These are phyloP conservation scores for Etheostoma spectabile DNA, from an alignment of 2,113 vertebrate genomes.

Conservation along the genomic window DNA sequence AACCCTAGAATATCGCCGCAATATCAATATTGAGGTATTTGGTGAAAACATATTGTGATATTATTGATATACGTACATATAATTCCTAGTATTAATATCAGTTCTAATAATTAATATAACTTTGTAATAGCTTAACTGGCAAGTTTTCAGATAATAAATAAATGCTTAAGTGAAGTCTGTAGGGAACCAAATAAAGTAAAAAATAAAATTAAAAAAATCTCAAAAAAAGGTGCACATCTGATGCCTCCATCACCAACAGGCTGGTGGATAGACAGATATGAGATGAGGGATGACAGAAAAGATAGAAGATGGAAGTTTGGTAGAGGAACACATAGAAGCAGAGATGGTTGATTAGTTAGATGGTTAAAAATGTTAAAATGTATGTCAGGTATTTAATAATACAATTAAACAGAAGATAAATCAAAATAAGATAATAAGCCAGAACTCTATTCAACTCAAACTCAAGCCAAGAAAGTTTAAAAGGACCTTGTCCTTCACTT, in stretches of 20 bases:
- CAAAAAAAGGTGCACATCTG: conserved; percentile 37
- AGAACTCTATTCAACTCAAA: not conserved
- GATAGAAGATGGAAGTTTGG: conserved; percentile 26
- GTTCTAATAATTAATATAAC: not conserved
- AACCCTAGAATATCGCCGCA: no score
- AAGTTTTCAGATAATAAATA: not conserved
- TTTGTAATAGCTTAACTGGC: not conserved
- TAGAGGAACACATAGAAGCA: conserved; percentile 16
- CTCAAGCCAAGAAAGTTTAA: not conserved
- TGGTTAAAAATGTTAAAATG: not conserved
- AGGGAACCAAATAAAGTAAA: not conserved
- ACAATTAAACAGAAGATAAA: not conserved
- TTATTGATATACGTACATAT: no score
- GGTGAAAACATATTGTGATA: no score
- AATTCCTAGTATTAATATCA: no score
- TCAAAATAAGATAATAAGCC: not conserved
- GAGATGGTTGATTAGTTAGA: not conserved
- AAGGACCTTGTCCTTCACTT: conserved; percentile 15
- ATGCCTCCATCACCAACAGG: conserved; percentile 61
- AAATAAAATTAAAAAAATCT: not conserved
- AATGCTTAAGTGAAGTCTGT: not conserved
- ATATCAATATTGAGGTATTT: no score
- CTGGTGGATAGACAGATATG: conserved; percentile 5
- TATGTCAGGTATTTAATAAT: not conserved
- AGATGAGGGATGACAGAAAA: conserved; percentile 21